Conservation (phyloP, 2,797 vertebrate genomes). For the Sphaeramia orbicularis region DNA sequence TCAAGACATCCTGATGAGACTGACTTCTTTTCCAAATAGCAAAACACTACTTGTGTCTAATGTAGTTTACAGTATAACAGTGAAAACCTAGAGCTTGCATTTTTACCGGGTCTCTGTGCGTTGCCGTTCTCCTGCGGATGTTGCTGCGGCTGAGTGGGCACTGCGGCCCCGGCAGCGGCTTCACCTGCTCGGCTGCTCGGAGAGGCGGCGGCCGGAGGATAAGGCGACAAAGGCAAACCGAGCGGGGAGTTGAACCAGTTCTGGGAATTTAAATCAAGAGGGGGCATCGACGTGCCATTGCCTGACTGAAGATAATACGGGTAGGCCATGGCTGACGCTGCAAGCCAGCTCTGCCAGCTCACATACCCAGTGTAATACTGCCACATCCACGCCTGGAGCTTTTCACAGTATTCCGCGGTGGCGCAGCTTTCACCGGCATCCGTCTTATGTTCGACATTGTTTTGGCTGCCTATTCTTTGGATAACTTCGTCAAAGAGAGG, state of each 20-base stretch:
- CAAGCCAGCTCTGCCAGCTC: slow-evolving; percentile 90
- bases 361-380: slow-evolving; percentile 93
- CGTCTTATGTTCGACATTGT: slow-evolving; percentile 3
- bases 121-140: slow-evolving; percentile 77
- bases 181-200: slow-evolving; percentile 61
- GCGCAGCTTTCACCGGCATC: slow-evolving; percentile 27
- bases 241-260: slow-evolving; percentile 71
- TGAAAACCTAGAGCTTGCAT: too few relatives aligned
- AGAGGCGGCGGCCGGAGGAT: slow-evolving; percentile 33
- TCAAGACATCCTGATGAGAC: too few relatives aligned
- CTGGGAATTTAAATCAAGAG: slow-evolving; percentile 63
- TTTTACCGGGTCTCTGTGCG: slow-evolving; percentile 82
- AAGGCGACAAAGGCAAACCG: slow-evolving; percentile 63
- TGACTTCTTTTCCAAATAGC: too few relatives aligned
- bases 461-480: slow-evolving; percentile 1
- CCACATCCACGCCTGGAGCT: slow-evolving; percentile 96
- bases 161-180: slow-evolving; percentile 57
- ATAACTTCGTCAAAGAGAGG: slow-evolving; percentile 5
- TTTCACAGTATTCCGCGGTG: slow-evolving; percentile 89
- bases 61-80: too few relatives aligned
- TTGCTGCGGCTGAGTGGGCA: slow-evolving; percentile 62
- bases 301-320: slow-evolving; percentile 66
- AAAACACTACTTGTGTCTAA: too few relatives aligned
- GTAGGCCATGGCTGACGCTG: slow-evolving; percentile 72
- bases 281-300: slow-evolving; percentile 54